Evolutionary conservation across 2,888 invertebrate species (phyloP), one percentile per base, ranked within the genome.

Genomic region (Liopterus haemorrhoidalis): DNA sequence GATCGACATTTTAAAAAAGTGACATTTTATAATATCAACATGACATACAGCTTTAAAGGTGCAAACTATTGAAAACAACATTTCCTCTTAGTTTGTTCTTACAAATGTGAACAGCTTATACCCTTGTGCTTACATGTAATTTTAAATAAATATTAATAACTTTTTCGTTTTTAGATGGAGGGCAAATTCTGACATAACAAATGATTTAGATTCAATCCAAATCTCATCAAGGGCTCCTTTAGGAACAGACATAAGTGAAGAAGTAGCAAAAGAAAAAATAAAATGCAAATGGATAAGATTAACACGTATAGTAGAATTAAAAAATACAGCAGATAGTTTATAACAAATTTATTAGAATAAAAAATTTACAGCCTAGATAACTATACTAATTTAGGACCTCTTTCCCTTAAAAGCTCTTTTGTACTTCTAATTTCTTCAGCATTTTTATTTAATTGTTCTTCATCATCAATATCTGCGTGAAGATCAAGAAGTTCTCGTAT

Each of bases 401-500:
- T 69, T 61, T 81, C 78, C 53, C 54, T 66, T 8, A 77, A 52
- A 38, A 64, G 68, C 38, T 70, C 64, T 52, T 64, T 70, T 14
- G 76, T 65, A 53, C 70, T 70, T 44, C 61, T 63, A 12, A 73
- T 66, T n/a, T 76, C 49, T 45, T 72, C 66, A 41, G 69, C 65
- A 11, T 72, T 66, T 25, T 74, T 61, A 18, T 73, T 59, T 40
- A 72, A 65, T 15, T 71, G 59, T 5, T 72, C 65, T 9, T 65
- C 61, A 32, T 71, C 70, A 49, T 74, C 70, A 46, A 57, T 41
- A 39, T 78, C 78, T 1, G 78, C 78, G 57, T 74, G 66, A 4
- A 78, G 71, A 65, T 90, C 88, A 25, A 90, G 62, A 22, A 79
- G 70, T 38, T 69, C 66, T 39, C 89, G 71, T 37, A 90, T 62